These are phyloP conservation scores for Sphaerophoria taeniata DNA, from an alignment of 2,888 invertebrate genomes.

Conservation along the genomic window DNA sequence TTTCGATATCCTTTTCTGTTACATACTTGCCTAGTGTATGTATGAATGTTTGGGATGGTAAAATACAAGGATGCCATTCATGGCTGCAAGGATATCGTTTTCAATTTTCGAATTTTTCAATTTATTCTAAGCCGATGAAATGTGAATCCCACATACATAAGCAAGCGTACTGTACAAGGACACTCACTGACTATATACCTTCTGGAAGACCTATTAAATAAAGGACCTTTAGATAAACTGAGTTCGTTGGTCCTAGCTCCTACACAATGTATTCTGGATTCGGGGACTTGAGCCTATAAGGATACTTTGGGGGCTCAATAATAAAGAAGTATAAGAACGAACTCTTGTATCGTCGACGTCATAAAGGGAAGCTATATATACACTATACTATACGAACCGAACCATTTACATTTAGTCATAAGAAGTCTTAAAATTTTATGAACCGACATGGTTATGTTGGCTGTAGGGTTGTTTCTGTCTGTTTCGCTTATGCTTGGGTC, in stretches of 20 bases:
- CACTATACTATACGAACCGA: neutral
- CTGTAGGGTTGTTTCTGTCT: neutral
- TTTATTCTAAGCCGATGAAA: slow-evolving; percentile 74
- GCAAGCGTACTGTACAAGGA: slow-evolving; percentile 58
- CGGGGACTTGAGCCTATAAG: neutral
- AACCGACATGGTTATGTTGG: slow-evolving; percentile 28
- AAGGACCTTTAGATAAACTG: neutral
- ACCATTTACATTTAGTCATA: slow-evolving; percentile 46
- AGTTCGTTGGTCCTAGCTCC: neutral
- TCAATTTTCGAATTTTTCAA: slow-evolving; percentile 74
- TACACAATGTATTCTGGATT: neutral
- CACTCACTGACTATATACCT: slow-evolving; percentile 18
- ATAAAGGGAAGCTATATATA: slow-evolving; percentile 1
- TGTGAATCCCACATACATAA: slow-evolving; percentile 63
- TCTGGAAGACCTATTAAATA: slow-evolving; percentile 35
- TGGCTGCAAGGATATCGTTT: slow-evolving; percentile 69
- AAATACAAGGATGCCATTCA: neutral
- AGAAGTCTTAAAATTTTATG: slow-evolving; percentile 70
- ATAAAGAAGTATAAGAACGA: slow-evolving; percentile 29
- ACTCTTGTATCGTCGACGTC: neutral
- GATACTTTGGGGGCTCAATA: slow-evolving; percentile 24
- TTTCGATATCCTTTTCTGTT: slow-evolving; percentile 33
- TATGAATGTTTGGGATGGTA: neutral
- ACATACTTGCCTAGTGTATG: neutral
- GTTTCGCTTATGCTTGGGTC: neutral